Evolutionary conservation across 2,888 invertebrate species (phyloP).

Genomic region (Elmis aenea): DNA sequence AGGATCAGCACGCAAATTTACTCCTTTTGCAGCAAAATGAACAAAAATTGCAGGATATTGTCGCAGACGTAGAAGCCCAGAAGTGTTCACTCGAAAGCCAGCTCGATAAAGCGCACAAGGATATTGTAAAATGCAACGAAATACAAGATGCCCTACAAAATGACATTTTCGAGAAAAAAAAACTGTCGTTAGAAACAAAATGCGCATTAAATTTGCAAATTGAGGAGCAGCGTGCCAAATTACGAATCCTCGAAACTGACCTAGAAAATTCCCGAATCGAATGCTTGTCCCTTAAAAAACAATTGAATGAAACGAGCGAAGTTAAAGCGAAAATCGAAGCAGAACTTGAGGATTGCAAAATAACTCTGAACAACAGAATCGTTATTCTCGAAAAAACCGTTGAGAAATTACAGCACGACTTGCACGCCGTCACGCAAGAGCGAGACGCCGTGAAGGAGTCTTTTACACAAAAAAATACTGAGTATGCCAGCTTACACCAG

Average conservation of each 20-base stretch:
- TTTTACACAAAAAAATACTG: constrained; percentile 8
- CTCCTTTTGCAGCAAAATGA: no score
- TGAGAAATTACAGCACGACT: constrained; percentile 8
- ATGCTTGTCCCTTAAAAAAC: constrained; percentile 4
- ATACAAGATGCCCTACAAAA: constrained; percentile 6
- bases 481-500: constrained; percentile 14
- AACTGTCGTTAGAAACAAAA: constrained; percentile 11
- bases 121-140: constrained; percentile 1
- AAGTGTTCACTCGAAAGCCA: constrained; percentile 4
- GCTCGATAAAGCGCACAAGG: constrained; percentile 5
- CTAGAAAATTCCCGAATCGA: constrained; percentile 10
- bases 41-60: no score
- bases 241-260: constrained; percentile 12
- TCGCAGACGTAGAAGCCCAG: neutral
- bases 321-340: constrained; percentile 9
- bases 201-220: constrained; percentile 12
- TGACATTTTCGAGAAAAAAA: constrained; percentile 6
- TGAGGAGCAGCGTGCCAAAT: constrained; percentile 8
- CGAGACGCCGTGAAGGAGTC: constrained; percentile 3
- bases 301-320: constrained; percentile 7
- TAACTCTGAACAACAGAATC: constrained; percentile 11
- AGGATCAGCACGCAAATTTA: no score
- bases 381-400: constrained; percentile 12
- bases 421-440: constrained; percentile 1
- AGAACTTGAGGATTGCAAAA: constrained; percentile 9